Evolutionary conservation across 2,888 invertebrate species (phyloP), one percentile per base, ranked within the genome.

Genomic region (Tinea semifulvella): DNA sequence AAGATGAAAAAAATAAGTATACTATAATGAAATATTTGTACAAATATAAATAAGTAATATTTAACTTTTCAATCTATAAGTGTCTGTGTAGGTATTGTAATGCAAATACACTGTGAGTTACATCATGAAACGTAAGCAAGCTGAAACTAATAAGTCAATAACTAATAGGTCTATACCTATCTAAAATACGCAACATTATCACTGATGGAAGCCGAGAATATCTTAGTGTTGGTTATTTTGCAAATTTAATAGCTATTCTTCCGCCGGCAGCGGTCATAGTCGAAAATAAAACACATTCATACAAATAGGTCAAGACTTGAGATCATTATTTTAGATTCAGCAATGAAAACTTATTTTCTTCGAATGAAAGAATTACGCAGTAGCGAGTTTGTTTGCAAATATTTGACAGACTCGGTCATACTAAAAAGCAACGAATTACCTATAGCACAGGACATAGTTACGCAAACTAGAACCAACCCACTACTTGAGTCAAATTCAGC

Each of bases 251-350:
- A 19, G 16, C 28, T 43, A 43, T 43, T 43, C 17, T 31, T 43
- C 31, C 10, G 2, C 20, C 43, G 31, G 28, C 28, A 11, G 43
- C 28, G 28, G 43, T 43, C 28, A 43, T 28, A 43, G 16, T 43
- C 28, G 49, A 49, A 50, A 48, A 47, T 51, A 48, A 46, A 49
- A 50, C 52, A 50, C 50, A 49, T 49, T 43, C 20, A 20, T 25
- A 49, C 49, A 57, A 53, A 53, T 61, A 57, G 65, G 65, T 62
- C 65, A 64, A 57, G 57, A 59, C 53, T 54, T 43, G 22, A 36
- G 36, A 40, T 40, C 40, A 40, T 40, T 40, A 22, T 20, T 40
- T 40, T 22, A 14, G 40, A 17, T 40, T 11, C 14, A 17, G 22
- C 40, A 40, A 40, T 40, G 22, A 40, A 40, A 40, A n/a, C n/a